Conservation (phyloP, 1,140 invertebrate genomes). For the Caenorhabditis brenneri region DNA sequence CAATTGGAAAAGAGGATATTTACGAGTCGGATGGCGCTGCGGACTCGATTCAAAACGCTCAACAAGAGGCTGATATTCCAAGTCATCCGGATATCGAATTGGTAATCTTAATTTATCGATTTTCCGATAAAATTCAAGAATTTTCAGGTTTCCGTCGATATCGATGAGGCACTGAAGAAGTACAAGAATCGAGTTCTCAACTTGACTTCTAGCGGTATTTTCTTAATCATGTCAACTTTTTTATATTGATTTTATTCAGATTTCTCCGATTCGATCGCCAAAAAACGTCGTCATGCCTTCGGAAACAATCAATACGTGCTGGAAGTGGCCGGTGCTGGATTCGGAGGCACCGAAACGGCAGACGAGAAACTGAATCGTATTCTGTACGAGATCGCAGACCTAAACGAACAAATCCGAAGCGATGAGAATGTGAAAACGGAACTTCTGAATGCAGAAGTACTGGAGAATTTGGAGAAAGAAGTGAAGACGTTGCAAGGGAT, state of each 20-base stretch:
- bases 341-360: constrained; percentile 13
- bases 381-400: constrained; percentile 33
- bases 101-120: not conserved
- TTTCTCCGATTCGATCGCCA: constrained; percentile 58
- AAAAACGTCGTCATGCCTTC: constrained; percentile 53
- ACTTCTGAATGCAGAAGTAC: constrained; percentile 13
- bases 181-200: constrained; percentile 56
- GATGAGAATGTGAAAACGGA: constrained; percentile 27
- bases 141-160: constrained; percentile 54
- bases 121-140: not conserved
- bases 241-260: constrained; percentile 34
- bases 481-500: constrained; percentile 4
- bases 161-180: constrained; percentile 54
- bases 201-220: constrained; percentile 49
- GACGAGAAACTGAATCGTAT: constrained; percentile 49
- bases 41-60: not conserved
- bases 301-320: constrained; percentile 53
- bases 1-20: constrained; percentile 32
- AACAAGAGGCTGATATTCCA: not conserved
- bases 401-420: not conserved
- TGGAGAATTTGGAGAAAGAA: constrained; percentile 30
- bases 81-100: constrained; percentile 46
- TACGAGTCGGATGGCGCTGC: constrained; percentile 19
- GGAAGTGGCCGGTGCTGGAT: constrained; percentile 54
- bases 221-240: not conserved